Base-by-base conservation (phyloP, 2,113 vertebrate genomes). In the Seriola dumerili region DNA sequence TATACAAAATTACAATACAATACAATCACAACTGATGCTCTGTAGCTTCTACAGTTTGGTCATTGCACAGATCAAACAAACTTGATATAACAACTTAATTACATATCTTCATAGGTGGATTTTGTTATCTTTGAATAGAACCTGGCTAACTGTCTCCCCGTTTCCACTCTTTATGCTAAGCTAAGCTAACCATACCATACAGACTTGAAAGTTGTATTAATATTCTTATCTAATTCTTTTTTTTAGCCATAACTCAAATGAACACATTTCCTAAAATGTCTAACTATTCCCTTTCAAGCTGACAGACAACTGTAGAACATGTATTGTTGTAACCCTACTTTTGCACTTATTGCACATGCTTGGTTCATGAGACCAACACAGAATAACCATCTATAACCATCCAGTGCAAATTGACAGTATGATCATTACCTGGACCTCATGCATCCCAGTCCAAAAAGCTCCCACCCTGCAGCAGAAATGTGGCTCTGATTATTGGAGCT, bases 401-500 rank as follows among this genome's bases (percentile, higher is more conserved):
- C 70, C 58, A 10, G 38, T 34, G 72, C 67, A 52, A 76, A 80
- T 64, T 88, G 72, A 87, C 83, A 84, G 71, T 57, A 55, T 71
- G 73, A 89, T 84, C 80, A 77, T 80, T 13, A 81, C 68, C 76
- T 80, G 71, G 64, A 76, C 72, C 73, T 88, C 57, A 67, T 77
- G 42, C 72, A 54, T 76, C 44, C 54, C 63, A 50, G 61, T 77
- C 44, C 58, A 67, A 62, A 83, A 85, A 67, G 52, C 76, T 61
- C 52, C 72, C 70, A 76, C 89, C 90, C 91, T 84, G 83, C 82
- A 90, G 93, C 90, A 75, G 34, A 90, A 94, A 90, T 93, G 89
- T 94, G 92, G 90, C 77, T 94, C 82, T 93, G 88, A 93, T 95
- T 94, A 94, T 48, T 36, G 79, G 54, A 72, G 80, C 81, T 72